Evolutionary conservation across 2,113 vertebrate genomes (phyloP), one percentile per base, ranked within the genome.

Genomic region (Clarias magur): DNA sequence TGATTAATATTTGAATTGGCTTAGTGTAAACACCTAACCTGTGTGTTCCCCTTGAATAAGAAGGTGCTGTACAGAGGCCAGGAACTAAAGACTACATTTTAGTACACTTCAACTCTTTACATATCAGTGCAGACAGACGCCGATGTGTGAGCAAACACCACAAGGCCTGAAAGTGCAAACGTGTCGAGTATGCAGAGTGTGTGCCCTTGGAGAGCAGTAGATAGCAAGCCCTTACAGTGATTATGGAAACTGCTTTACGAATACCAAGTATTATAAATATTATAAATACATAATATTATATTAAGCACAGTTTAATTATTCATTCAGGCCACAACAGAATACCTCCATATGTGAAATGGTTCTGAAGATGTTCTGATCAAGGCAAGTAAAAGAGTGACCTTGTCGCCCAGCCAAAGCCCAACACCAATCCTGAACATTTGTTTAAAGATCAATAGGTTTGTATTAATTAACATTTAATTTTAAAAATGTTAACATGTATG

Each of bases 51-150:
- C 82, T 84, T 54, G 30, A 19, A 30, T 76, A 23, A 62, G 34
- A 78, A 27, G 8, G 17, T 53, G 56, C 83, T 62, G 25, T 75
- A 38, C 57, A 48, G 72, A 65, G 42, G 34, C n/a, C 21, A n/a
- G 59, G 54, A 56, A 76, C 65, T 53, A 57, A 75, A 38, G 38
- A 59, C n/a, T 75, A 57, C 38, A 23, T 72, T 72, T 84, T 53
- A 53, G 59, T 63, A 42, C 60, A n/a, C 38, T 85, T 53, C 60
- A 65, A 17, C 78, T 63, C 72, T 85, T 75, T 62, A 76, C 67
- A 34, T 85, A 38, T 79, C 34, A 27, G 72, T 54, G 57, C 25
- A 79, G 84, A 62, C 59, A 53, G 84, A 65, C 16, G n/a, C 78
- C 38, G 79, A 10, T 62, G 62, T 65, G 34, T 63, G 57, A 78